Conservation (phyloP, 2,888 invertebrate species). For the Anthrax anthrax region DNA sequence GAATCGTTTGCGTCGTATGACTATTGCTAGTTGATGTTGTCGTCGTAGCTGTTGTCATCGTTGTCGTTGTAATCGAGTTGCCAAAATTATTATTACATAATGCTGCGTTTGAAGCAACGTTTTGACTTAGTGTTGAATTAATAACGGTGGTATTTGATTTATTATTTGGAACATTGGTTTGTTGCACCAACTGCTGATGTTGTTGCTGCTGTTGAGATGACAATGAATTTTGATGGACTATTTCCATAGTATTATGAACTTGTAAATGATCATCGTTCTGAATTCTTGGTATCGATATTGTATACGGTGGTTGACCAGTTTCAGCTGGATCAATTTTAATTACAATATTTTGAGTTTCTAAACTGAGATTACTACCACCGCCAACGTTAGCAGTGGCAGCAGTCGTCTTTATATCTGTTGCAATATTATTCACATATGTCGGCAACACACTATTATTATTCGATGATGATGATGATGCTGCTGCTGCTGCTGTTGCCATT, state of each 20-base stretch:
- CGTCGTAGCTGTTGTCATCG: too few species aligned
- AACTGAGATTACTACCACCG: background rate
- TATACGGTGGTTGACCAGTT: constrained; percentile 30
- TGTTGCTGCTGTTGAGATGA: constrained; percentile 6
- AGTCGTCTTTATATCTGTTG: constrained; percentile 2
- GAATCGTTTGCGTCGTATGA: constrained; percentile 13
- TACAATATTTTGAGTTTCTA: constrained; percentile 29
- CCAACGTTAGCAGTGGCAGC: too few species aligned
- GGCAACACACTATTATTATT: background rate
- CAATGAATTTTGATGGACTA: constrained; percentile 18
- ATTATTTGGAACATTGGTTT: constrained; percentile 1
- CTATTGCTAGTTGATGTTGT: too few species aligned
- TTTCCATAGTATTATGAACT: background rate
- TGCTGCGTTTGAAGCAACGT: constrained; percentile 2
- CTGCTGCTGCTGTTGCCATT: too few species aligned
- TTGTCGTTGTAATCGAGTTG: too few species aligned
- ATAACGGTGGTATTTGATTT: constrained; percentile 9
- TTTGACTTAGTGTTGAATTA: background rate
- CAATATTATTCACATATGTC: background rate
- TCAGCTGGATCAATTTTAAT: constrained; percentile 32
- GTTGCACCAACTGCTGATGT: constrained; percentile 3
- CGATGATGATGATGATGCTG: too few species aligned
- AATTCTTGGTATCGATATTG: constrained; percentile 33
- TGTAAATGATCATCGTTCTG: constrained; percentile 22
- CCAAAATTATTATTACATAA: constrained; percentile 13